Percentiles rank a stretch among this genome's conserved stretches.
Conservation (phyloP, 2,797 vertebrate species). For the Hippopotamyrus pictus region DNA sequence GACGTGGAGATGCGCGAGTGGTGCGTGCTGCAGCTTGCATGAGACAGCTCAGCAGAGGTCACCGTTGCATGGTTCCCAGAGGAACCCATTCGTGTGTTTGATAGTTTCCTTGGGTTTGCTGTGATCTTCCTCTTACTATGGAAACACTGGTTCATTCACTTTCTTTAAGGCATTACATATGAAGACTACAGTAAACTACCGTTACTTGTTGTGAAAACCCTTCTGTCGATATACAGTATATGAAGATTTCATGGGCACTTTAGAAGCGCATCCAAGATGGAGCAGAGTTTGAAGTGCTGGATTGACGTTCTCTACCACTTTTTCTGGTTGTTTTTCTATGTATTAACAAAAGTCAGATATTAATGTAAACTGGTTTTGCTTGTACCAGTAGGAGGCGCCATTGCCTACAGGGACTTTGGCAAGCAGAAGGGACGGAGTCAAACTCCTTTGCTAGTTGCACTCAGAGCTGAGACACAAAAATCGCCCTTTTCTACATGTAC, state of each 20-base stretch:
- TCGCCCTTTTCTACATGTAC: constrained; percentile 16
- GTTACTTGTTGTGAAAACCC: constrained; percentile 24
- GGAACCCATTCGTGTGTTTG: constrained; percentile 19
- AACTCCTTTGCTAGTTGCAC: constrained; percentile 19
- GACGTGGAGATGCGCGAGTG: neutral
- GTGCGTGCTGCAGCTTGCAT: constrained; percentile 33
- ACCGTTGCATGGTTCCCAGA: constrained; percentile 20
- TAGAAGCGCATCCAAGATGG: constrained; percentile 44
- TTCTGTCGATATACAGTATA: constrained; percentile 21
- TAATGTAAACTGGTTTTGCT: constrained; percentile 21
- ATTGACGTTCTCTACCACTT: constrained; percentile 29
- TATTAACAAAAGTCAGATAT: constrained; percentile 16
- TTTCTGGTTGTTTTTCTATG: constrained; percentile 23
- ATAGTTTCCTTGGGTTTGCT: neutral
- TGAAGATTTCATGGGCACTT: constrained; percentile 8
- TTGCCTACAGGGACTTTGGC: neutral
- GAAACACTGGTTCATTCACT: constrained; percentile 48
- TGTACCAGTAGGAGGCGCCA: constrained; percentile 11
- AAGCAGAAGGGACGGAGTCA: neutral
- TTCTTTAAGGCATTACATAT: constrained; percentile 20
- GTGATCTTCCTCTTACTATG: constrained; percentile 27
- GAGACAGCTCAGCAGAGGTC: constrained; percentile 37
- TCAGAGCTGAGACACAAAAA: constrained; percentile 28
- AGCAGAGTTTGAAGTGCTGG: constrained; percentile 5
- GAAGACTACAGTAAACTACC: neutral